These are phyloP conservation scores for Cebus imitator DNA, from an alignment of 2,113 vertebrate species.

Conservation along the genomic window DNA sequence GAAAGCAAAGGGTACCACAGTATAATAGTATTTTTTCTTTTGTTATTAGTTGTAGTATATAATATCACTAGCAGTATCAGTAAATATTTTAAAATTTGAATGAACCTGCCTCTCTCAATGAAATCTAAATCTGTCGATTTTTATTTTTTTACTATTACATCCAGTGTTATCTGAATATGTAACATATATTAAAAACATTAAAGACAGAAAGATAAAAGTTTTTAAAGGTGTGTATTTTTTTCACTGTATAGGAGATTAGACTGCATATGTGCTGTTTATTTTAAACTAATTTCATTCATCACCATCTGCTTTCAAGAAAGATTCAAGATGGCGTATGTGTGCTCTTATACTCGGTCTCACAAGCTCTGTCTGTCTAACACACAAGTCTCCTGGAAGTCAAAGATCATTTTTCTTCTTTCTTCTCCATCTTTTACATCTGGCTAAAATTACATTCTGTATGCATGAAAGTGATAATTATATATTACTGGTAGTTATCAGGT, in stretches of 20 bases:
- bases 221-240: slow-evolving; percentile 2
- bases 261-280: background rate
- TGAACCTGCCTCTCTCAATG: background rate
- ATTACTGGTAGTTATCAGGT: background rate
- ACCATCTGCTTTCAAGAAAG: background rate
- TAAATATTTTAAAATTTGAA: slow-evolving; percentile 43
- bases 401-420: background rate
- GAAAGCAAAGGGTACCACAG: background rate
- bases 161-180: slow-evolving; percentile 6
- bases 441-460: slow-evolving; percentile 36
- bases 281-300: slow-evolving; percentile 3
- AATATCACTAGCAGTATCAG: background rate
- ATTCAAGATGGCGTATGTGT: background rate
- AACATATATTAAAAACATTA: background rate
- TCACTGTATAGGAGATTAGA: background rate
- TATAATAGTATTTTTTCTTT: background rate
- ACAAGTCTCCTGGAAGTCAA: background rate
- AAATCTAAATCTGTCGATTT: slow-evolving; percentile 24
- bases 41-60: background rate
- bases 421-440: background rate
- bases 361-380: background rate
- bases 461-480: slow-evolving; percentile 7
- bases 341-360: background rate
- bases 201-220: background rate
- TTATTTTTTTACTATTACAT: background rate